A percentile compares a stretch with the other conserved stretches of the same genome.
These are phyloP conservation scores for Ciconia stormi DNA, from an alignment of 2,113 vertebrate species.

Conservation along the genomic window DNA sequence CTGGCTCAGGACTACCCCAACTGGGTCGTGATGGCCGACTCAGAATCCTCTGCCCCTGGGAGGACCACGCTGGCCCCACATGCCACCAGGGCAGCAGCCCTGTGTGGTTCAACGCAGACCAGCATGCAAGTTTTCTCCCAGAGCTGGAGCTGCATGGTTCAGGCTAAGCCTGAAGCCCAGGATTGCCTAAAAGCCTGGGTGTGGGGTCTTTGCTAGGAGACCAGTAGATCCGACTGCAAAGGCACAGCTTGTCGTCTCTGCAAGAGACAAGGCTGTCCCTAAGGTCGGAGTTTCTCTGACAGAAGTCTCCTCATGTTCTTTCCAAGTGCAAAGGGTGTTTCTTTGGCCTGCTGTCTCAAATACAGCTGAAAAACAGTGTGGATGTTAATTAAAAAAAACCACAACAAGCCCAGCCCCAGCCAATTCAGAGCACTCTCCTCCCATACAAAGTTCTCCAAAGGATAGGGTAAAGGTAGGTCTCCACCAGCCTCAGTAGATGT, in stretches of 20 bases:
- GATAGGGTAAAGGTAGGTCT: background rate
- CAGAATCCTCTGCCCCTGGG: background rate
- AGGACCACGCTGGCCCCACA: fast-evolving
- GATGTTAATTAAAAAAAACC: background rate
- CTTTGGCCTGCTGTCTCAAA: background rate
- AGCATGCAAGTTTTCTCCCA: background rate
- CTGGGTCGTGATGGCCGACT: background rate
- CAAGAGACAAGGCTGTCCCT: background rate
- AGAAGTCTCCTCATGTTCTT: background rate
- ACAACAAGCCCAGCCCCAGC: background rate
- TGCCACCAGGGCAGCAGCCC: background rate
- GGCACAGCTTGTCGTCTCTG: fast-evolving
- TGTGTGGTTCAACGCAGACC: fast-evolving
- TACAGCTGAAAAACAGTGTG: background rate
- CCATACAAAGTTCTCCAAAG: background rate
- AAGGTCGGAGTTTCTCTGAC: background rate
- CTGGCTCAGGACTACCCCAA: background rate
- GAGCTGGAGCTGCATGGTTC: background rate
- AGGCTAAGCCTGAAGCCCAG: background rate
- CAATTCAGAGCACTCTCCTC: background rate
- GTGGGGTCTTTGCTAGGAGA: background rate
- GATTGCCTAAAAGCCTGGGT: background rate
- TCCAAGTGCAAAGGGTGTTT: background rate
- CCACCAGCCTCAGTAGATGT: background rate
- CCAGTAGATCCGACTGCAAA: background rate